Percentiles rank a stretch among this genome's conserved stretches.
phyloP scores from a whole-genome alignment of 2,113 vertebrate species.

The Bostrychus sinensis region DNA sequence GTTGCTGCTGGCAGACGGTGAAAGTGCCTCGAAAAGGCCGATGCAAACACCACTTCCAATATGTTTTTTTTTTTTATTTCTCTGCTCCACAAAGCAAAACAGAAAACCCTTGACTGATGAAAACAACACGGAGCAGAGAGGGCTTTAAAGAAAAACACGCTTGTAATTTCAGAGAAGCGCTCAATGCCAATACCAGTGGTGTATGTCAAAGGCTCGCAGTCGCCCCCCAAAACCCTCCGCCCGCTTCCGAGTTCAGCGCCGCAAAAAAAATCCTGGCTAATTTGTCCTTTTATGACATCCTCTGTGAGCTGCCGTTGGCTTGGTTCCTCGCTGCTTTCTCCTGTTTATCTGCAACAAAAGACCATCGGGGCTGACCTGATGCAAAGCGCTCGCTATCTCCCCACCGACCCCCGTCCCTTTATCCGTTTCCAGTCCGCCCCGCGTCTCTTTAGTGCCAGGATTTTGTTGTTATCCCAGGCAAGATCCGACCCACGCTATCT shows the following conservation, averaged over 20 bases:
- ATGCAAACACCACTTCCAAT: slow-evolving; percentile 53
- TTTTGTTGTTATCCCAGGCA: slow-evolving; percentile 51
- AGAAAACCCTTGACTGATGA: slow-evolving; percentile 56
- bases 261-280: slow-evolving; percentile 33
- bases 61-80: slow-evolving; percentile 51
- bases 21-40: slow-evolving; percentile 40
- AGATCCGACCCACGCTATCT: slow-evolving; percentile 51
- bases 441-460: slow-evolving; percentile 56
- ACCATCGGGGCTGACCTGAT: slow-evolving; percentile 41
- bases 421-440: slow-evolving; percentile 45
- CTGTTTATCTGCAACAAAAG: slow-evolving; percentile 42
- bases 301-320: slow-evolving; percentile 1
- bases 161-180: slow-evolving; percentile 28
- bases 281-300: slow-evolving; percentile 47
- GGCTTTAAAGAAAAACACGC: slow-evolving; percentile 39
- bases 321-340: slow-evolving; percentile 31
- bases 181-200: slow-evolving; percentile 22
- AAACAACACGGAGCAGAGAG: slow-evolving; percentile 21
- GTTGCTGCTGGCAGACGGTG: slow-evolving; percentile 55
- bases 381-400: slow-evolving; percentile 46
- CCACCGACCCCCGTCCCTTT: slow-evolving; percentile 59
- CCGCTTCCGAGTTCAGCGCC: slow-evolving; percentile 28
- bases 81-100: slow-evolving; percentile 51
- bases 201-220: slow-evolving; percentile 32
- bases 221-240: slow-evolving; percentile 13